Percentiles rank a stretch among this genome's conserved stretches.
These are phyloP conservation scores for Ariolimax columbianus DNA, from an alignment of 2,888 invertebrate species.

Conservation along the genomic window DNA sequence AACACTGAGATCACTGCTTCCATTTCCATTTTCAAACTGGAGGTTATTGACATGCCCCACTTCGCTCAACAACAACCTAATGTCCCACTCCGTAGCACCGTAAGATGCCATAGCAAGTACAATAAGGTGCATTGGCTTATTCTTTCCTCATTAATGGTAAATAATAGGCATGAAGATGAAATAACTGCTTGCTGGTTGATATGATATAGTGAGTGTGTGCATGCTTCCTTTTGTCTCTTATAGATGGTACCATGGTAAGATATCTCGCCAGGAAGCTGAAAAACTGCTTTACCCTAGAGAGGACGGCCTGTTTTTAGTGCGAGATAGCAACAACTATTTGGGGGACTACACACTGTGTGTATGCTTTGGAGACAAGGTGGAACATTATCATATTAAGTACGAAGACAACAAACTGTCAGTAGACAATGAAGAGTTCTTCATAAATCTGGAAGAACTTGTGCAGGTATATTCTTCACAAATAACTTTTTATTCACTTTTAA, in stretches of 20 bases:
- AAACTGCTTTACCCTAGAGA: slow-evolving; percentile 86
- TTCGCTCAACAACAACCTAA: too few relatives aligned
- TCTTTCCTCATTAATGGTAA: neutral
- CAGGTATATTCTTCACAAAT: slow-evolving; percentile 83
- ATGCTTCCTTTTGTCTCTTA: slow-evolving; percentile 52
- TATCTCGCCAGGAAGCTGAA: slow-evolving; percentile 96
- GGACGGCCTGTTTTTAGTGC: slow-evolving; percentile 93
- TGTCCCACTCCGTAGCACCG: too few relatives aligned
- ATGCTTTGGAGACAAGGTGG: slow-evolving; percentile 91
- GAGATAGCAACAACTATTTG: slow-evolving; percentile 98
- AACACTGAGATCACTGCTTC: too few relatives aligned
- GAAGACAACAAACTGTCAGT: slow-evolving; percentile 93
- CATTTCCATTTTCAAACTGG: too few relatives aligned
- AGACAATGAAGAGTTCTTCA: slow-evolving; percentile 98
- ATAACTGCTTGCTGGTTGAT: neutral
- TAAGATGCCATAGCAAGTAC: too few relatives aligned
- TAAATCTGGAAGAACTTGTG: slow-evolving; percentile 94
- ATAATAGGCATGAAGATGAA: neutral
- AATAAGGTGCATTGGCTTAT: too few relatives aligned
- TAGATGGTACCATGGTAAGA: slow-evolving; percentile 99
- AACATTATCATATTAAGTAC: slow-evolving; percentile 94
- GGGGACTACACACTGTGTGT: slow-evolving; percentile 99
- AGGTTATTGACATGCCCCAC: too few relatives aligned
- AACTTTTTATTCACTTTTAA: too few relatives aligned
- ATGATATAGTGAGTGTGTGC: neutral